Evolutionary conservation across 2,888 invertebrate species (phyloP), one percentile per base, ranked within the genome.

Genomic region (Phortica magna): DNA sequence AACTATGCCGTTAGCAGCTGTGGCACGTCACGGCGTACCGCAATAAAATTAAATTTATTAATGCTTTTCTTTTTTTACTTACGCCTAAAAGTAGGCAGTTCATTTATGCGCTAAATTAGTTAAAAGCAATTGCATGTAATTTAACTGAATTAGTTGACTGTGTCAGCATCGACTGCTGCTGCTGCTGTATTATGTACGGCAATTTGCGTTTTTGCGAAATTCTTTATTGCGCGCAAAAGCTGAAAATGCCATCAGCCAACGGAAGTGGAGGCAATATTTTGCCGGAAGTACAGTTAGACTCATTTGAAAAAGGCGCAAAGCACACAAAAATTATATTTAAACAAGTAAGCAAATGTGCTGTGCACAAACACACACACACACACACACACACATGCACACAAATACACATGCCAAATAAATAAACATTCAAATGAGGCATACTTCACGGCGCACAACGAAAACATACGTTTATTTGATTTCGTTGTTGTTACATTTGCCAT

Each of bases 1-100:
- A 68, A 43, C 7, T 19, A 42, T n/a, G 42, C 61, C 17, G 19
- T 22, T 14, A 61, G 19, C 61, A 61, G 22, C 43, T 68, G 41
- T 31, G 31, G 31, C 31, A 31, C 31, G 31, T 31, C 42, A n/a
- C 67, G 19, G 1, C 22, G 19, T 19, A 17, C 48, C 43, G 68
- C 14, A 68, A 68, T 68, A 68, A 43, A 68, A 68, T 43, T 68
- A 43, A 43, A 68, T 68, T 68, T 68, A 68, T 68, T 42, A 68
- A 43, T 68, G 43, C 68, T 17, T 39, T 68, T 68, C 17, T 17
- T 43, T 68, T 31, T 31, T 7, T 19, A 31, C 31, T 31, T 31
- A n/a, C 9, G 19, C 43, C 68, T 17, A 43, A 9, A 68, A 41
- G 48, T 41, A n/a, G 67, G 67, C 42, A 17, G 7, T 17, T 14